phyloP scores from a whole-genome alignment of 2,113 vertebrate genomes.

The Paradoxurus hermaphroditus region DNA sequence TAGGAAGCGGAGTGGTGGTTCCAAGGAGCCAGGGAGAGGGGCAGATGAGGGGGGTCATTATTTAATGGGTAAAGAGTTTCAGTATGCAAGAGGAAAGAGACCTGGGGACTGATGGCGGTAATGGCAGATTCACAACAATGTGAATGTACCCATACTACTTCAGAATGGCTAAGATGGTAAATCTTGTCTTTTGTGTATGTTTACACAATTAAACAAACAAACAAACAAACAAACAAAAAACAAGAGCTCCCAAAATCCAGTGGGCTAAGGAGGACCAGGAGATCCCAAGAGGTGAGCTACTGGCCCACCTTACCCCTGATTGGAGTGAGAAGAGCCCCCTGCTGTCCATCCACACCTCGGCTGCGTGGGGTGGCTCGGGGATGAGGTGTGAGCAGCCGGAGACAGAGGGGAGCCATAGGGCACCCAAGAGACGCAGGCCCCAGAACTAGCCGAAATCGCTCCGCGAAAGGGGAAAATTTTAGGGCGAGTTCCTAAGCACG shows the following conservation, averaged over 20 bases:
- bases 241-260: not conserved
- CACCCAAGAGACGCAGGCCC: not conserved
- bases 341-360: not conserved
- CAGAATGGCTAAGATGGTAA: not conserved
- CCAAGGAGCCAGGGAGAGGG: not conserved
- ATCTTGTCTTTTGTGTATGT: not conserved
- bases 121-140: not conserved
- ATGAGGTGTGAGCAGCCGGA: not conserved
- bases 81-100: not conserved
- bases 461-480: not conserved
- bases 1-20: not conserved
- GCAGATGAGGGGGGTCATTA: not conserved
- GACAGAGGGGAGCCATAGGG: not conserved
- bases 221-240: not conserved
- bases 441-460: not conserved
- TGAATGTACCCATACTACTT: not conserved
- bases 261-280: not conserved
- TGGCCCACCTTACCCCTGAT: not conserved
- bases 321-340: not conserved
- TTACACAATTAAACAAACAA: not conserved
- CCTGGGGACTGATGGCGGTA: not conserved
- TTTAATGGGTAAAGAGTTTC: not conserved
- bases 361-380: not conserved
- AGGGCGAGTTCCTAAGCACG: not conserved
- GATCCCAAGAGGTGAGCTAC: not conserved